phyloP scores from a whole-genome alignment of 2,888 invertebrate genomes.

The Augiades crinisus region DNA sequence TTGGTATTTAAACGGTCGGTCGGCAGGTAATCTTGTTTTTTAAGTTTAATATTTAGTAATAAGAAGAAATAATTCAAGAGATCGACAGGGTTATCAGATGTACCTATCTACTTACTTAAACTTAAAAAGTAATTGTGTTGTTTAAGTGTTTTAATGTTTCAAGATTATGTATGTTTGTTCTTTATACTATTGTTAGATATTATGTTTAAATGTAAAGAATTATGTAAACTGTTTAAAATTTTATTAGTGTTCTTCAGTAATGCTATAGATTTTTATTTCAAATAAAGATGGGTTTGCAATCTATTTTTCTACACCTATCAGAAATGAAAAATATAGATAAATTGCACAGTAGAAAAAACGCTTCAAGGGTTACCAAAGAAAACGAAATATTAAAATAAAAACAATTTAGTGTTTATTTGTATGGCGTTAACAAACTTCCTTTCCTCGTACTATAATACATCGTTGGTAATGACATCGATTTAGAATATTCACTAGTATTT shows the following conservation, averaged over 20 bases:
- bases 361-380: slow-evolving; percentile 33
- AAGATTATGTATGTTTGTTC: too few species aligned
- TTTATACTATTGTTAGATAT: too few species aligned
- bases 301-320: background rate
- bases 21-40: background rate
- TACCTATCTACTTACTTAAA: too few species aligned
- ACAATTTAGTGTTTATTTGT: slow-evolving; percentile 74
- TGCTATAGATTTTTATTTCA: too few species aligned
- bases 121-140: background rate
- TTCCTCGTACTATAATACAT: slow-evolving; percentile 66
- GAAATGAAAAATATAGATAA: background rate
- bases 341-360: background rate
- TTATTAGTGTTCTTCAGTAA: too few species aligned
- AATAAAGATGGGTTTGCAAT: background rate
- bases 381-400: slow-evolving; percentile 68
- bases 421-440: slow-evolving; percentile 75
- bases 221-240: too few species aligned
- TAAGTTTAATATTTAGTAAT: background rate
- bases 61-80: background rate
- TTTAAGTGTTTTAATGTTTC: too few species aligned
- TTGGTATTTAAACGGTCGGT: background rate
- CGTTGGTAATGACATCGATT: slow-evolving; percentile 76
- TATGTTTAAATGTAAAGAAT: too few species aligned
- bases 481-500: slow-evolving; percentile 66
- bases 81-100: background rate